Conservation (phyloP, 2,888 invertebrate species). For the Melinaea menophilus region DNA sequence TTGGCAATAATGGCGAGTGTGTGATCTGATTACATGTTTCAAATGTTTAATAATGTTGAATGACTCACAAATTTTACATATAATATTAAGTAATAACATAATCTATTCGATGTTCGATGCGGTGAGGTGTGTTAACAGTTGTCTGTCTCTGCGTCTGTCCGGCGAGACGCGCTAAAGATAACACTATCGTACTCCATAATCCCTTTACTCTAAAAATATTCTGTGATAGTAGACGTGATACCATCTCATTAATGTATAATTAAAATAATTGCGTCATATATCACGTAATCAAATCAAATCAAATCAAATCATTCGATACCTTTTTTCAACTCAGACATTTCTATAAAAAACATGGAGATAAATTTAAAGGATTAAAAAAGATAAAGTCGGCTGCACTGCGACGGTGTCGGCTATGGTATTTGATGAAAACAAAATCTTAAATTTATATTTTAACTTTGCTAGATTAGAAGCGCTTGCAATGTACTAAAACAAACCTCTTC, state of each 20-base stretch:
- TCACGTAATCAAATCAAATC: conserved; percentile 39
- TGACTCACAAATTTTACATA: conserved; percentile 32
- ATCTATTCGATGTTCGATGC: conserved; percentile 33
- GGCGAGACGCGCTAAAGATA: conserved; percentile 13
- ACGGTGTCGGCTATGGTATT: not conserved
- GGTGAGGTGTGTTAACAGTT: conserved; percentile 27
- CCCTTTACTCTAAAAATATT: conserved; percentile 67
- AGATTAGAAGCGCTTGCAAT: not conserved
- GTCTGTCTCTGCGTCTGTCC: conserved; percentile 18
- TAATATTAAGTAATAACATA: conserved; percentile 29
- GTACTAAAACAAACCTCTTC: not conserved
- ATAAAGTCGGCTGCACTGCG: too few species aligned
- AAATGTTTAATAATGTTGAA: conserved; percentile 36
- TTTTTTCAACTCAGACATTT: conserved; percentile 15
- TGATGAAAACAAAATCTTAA: not conserved
- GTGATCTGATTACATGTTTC: conserved; percentile 33
- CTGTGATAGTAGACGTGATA: conserved; percentile 78
- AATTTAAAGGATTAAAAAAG: not conserved
- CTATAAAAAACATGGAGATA: not conserved
- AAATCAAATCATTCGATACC: conserved; percentile 29
- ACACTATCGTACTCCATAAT: conserved; percentile 43
- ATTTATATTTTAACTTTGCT: not conserved
- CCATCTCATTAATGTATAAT: conserved; percentile 59
- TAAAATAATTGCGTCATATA: conserved; percentile 45
- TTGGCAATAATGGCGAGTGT: conserved; percentile 30